These are phyloP conservation scores for Caretta caretta DNA, from an alignment of 2,113 vertebrate genomes.

Conservation along the genomic window DNA sequence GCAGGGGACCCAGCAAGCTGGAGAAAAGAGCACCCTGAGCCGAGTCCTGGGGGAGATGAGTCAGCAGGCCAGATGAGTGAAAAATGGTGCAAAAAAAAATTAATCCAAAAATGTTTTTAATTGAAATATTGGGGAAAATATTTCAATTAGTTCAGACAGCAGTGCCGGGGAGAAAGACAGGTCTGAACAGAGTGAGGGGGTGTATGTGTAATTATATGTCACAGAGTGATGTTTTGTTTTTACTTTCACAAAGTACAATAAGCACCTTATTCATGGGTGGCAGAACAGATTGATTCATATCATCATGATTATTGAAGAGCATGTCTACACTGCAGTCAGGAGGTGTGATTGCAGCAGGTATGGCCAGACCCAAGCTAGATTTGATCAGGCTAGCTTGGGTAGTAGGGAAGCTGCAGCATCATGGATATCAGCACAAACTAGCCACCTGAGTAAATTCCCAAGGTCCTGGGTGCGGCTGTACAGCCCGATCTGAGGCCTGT, in stretches of 20 bases:
- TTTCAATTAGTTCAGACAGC: accelerated
- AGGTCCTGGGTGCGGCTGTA: not conserved
- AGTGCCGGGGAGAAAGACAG: not conserved
- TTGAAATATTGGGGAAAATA: not conserved
- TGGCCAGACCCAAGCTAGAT: not conserved
- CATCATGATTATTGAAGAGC: accelerated
- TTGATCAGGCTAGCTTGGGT: not conserved
- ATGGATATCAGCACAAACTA: not conserved
- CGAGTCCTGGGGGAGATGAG: not conserved
- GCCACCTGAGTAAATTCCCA: not conserved
- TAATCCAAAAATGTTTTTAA: accelerated
- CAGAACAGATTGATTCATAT: not conserved
- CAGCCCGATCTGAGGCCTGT: not conserved
- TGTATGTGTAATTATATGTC: too few species aligned
- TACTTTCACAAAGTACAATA: accelerated
- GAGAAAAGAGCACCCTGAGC: not conserved
- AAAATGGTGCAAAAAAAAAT: accelerated
- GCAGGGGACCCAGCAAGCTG: not conserved
- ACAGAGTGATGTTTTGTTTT: accelerated
- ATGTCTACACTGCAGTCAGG: accelerated
- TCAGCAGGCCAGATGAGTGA: not conserved
- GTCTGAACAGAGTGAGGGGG: accelerated
- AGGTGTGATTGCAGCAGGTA: not conserved
- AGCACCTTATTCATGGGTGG: not conserved
- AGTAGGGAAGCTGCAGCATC: not conserved